phyloP scores from a whole-genome alignment of 2,113 vertebrate genomes.

The Odobenus rosmarus region DNA sequence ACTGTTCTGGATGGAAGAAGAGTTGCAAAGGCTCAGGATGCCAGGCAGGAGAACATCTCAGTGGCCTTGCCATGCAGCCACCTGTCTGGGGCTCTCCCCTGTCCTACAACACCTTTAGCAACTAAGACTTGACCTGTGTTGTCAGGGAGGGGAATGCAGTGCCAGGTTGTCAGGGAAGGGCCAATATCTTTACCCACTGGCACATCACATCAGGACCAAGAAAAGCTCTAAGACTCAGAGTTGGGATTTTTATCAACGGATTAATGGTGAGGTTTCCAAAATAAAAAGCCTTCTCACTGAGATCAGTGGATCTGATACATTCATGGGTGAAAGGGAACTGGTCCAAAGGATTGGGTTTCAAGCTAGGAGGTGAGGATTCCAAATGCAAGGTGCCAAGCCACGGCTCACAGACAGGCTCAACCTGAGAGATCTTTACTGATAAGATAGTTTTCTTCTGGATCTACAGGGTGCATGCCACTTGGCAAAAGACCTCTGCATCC shows the following conservation, averaged over 20 bases:
- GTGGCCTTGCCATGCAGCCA: fast-evolving
- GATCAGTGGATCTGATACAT: not conserved
- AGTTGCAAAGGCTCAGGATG: not conserved
- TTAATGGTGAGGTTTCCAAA: not conserved
- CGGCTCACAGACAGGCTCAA: not conserved
- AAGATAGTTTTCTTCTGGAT: too few relatives aligned
- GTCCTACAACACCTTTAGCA: not conserved
- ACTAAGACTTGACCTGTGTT: not conserved
- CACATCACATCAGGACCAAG: too few relatives aligned
- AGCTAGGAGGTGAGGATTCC: not conserved
- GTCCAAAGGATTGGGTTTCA: not conserved
- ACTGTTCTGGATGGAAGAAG: too few relatives aligned
- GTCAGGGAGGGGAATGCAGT: not conserved
- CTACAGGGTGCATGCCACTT: fast-evolving
- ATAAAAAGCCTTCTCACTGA: not conserved
- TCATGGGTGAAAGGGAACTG: too few relatives aligned
- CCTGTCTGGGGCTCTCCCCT: not conserved
- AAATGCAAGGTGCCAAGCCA: fast-evolving
- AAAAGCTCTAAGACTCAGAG: not conserved
- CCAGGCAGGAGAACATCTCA: too few relatives aligned
- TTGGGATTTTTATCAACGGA: not conserved
- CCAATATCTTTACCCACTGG: not conserved
- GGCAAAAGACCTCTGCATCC: fast-evolving
- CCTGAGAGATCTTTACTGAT: not conserved
- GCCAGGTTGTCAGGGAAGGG: not conserved